A percentile compares a stretch with the other conserved stretches of the same genome.
Evolutionary conservation across 2,888 invertebrate species (phyloP).

Genomic region (Smittia aterrima): DNA sequence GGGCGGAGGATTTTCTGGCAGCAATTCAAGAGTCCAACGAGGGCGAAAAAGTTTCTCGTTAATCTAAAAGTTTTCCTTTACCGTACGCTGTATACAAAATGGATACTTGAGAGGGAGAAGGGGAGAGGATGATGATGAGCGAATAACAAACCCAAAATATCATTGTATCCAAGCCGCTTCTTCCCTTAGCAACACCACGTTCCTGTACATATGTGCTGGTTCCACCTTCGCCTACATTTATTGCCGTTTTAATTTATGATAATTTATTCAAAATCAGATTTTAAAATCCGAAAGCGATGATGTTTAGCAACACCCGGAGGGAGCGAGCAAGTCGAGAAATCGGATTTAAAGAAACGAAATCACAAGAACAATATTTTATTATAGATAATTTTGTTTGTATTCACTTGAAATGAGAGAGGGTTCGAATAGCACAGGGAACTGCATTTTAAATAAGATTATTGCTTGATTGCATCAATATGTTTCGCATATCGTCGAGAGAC

Average conservation of each 20-base stretch:
- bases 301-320: neutral
- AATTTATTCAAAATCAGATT: constrained; percentile 41
- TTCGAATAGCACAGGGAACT: neutral
- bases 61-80: too few species aligned
- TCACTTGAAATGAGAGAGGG: constrained; percentile 26
- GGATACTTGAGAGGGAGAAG: too few species aligned
- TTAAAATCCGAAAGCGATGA: constrained; percentile 1
- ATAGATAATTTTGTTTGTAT: constrained; percentile 41
- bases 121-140: too few species aligned
- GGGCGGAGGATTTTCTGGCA: too few species aligned
- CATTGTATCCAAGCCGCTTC: too few species aligned
- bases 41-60: too few species aligned
- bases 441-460: constrained; percentile 42
- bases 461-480: constrained; percentile 42
- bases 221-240: neutral
- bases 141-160: too few species aligned
- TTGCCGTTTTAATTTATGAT: constrained; percentile 27
- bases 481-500: constrained; percentile 23
- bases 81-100: too few species aligned
- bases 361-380: constrained; percentile 41
- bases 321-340: neutral
- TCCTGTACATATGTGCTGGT: too few species aligned
- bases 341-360: constrained; percentile 6
- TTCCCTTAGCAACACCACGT: too few species aligned
- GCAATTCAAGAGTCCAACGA: too few species aligned